Evolutionary conservation across 2,113 vertebrate genomes (phyloP).

Genomic region (Ictalurus furcatus): DNA sequence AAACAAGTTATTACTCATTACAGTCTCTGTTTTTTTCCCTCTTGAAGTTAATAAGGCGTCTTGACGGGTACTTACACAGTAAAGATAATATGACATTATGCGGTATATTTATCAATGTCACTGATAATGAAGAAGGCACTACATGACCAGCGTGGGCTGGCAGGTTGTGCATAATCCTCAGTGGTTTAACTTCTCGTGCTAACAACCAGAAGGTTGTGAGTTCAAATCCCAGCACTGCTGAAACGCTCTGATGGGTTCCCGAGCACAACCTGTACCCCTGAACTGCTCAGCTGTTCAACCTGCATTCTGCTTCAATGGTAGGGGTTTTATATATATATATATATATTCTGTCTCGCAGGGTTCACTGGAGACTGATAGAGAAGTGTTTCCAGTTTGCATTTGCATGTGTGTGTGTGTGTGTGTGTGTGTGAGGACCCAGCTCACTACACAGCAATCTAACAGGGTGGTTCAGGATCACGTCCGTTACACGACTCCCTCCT

Average conservation of each 20-base stretch:
- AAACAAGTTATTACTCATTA: not conserved
- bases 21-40: not conserved
- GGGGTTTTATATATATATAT: not conserved
- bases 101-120: not conserved
- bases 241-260: not conserved
- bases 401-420: constrained; percentile 20
- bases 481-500: constrained; percentile 47
- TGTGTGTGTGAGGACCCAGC: constrained; percentile 7
- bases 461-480: constrained; percentile 47
- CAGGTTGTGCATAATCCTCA: not conserved
- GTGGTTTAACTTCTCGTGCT: not conserved
- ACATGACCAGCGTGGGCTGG: not conserved
- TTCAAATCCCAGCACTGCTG: not conserved
- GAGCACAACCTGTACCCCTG: not conserved
- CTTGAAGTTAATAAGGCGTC: not conserved
- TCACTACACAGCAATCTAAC: constrained; percentile 10
- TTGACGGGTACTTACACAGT: not conserved
- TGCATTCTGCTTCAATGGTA: not conserved
- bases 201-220: not conserved
- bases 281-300: not conserved
- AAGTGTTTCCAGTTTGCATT: not conserved
- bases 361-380: not conserved
- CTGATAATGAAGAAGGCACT: not conserved
- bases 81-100: not conserved
- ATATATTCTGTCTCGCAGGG: not conserved